Conservation (phyloP, 2,113 vertebrate species). For the Struthidea cinerea region DNA sequence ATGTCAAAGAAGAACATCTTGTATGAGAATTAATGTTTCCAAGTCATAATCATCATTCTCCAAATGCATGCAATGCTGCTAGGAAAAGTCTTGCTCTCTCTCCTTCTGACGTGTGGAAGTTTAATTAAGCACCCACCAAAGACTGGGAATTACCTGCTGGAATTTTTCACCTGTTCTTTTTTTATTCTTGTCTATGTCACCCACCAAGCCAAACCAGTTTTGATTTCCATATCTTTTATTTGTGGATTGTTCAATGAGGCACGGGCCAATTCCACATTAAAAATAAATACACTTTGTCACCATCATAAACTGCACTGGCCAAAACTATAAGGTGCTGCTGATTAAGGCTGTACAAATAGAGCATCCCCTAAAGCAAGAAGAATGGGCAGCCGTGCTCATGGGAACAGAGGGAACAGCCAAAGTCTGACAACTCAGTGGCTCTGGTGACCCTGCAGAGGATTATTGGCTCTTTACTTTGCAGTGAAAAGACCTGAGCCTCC, state of each 20-base stretch:
- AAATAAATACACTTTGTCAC: conserved; percentile 40
- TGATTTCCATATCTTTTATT: conserved; percentile 42
- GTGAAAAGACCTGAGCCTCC: background rate
- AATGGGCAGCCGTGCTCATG: background rate
- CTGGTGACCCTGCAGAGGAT: background rate
- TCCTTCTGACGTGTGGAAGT: background rate
- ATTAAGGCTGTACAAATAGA: conserved; percentile 11
- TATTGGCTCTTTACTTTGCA: background rate
- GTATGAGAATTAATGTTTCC: conserved; percentile 36
- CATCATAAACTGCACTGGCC: background rate
- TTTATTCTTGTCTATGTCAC: background rate
- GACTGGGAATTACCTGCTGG: background rate
- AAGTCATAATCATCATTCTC: background rate
- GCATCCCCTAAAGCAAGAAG: background rate
- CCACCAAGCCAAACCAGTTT: conserved; percentile 55
- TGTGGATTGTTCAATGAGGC: conserved; percentile 4
- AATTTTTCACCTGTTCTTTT: background rate
- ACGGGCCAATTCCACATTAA: background rate
- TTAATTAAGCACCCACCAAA: conserved; percentile 1
- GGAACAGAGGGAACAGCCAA: background rate
- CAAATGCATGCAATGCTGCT: background rate
- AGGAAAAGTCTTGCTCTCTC: background rate
- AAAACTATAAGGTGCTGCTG: background rate
- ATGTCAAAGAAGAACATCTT: conserved; percentile 53
- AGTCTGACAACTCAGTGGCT: background rate